Conservation (phyloP, 2,797 vertebrate species). For the Neoniphon sammara region DNA sequence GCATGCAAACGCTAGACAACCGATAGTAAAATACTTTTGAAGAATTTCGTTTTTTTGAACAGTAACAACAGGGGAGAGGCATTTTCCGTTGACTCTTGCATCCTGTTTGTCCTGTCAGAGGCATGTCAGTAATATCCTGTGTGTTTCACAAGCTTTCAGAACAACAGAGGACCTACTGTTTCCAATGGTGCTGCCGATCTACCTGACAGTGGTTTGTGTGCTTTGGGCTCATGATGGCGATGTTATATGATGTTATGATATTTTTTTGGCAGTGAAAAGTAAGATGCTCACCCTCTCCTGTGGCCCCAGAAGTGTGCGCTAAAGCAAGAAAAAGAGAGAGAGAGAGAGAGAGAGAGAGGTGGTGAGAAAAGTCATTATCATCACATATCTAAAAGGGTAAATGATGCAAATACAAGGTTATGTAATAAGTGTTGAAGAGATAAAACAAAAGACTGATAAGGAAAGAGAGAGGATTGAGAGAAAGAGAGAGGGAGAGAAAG, state of each 20-base stretch:
- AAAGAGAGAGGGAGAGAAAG: constrained; percentile 4
- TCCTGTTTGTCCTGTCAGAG: constrained; percentile 53
- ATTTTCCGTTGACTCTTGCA: constrained; percentile 31
- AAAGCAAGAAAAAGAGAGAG: constrained; percentile 10
- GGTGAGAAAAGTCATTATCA: not conserved
- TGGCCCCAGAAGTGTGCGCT: constrained; percentile 36
- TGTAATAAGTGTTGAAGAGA: not conserved
- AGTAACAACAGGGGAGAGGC: constrained; percentile 12
- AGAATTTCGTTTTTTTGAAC: constrained; percentile 21
- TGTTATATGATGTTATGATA: not conserved
- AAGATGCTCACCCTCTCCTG: constrained; percentile 51
- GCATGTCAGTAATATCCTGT: constrained; percentile 59
- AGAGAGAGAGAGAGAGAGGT: not conserved
- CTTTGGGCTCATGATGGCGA: not conserved
- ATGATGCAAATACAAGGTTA: not conserved
- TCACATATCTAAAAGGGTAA: constrained; percentile 8
- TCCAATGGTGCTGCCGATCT: not conserved
- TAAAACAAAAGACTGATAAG: not conserved
- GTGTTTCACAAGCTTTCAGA: constrained; percentile 23
- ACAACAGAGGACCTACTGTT: not conserved
- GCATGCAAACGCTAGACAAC: not conserved
- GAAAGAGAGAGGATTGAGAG: constrained; percentile 1
- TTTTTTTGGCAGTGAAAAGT: constrained; percentile 22
- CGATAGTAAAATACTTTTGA: not conserved
- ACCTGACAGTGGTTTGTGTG: constrained; percentile 20